Evolutionary conservation across 2,797 vertebrate genomes (phyloP).

Genomic region (Oreochromis grahami): DNA sequence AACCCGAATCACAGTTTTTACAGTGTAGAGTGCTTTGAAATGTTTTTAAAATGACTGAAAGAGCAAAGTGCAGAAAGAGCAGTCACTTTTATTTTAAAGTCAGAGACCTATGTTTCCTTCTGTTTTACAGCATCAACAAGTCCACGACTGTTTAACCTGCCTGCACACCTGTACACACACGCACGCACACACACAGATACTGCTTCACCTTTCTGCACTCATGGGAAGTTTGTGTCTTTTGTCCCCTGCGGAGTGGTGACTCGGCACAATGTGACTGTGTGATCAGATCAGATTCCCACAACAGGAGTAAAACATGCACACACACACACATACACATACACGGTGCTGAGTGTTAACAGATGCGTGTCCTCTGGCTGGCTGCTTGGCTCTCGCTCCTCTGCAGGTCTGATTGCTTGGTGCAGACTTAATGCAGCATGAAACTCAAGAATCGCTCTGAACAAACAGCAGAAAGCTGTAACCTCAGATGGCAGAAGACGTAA

Average conservation of each 20-base stretch:
- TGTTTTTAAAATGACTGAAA: neutral
- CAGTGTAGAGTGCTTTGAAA: neutral
- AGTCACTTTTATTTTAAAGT: neutral
- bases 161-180: neutral
- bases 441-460: neutral
- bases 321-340: neutral
- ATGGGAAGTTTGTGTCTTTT: neutral
- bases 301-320: neutral
- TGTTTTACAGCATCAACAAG: neutral
- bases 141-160: neutral
- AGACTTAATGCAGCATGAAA: neutral
- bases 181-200: neutral
- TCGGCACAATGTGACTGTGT: neutral
- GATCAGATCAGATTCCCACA: neutral
- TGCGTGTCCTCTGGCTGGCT: constrained; percentile 23
- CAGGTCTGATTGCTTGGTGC: neutral
- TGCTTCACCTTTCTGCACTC: neutral
- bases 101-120: neutral
- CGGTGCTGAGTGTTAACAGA: constrained; percentile 18
- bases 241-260: neutral
- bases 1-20: too few species aligned
- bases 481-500: neutral
- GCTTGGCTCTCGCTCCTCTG: neutral
- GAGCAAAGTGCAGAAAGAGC: neutral
- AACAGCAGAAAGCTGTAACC: neutral